Percentiles rank a stretch among this genome's conserved stretches.
Evolutionary conservation across 2,888 invertebrate species (phyloP).

Genomic region (Hemithea aestivaria): DNA sequence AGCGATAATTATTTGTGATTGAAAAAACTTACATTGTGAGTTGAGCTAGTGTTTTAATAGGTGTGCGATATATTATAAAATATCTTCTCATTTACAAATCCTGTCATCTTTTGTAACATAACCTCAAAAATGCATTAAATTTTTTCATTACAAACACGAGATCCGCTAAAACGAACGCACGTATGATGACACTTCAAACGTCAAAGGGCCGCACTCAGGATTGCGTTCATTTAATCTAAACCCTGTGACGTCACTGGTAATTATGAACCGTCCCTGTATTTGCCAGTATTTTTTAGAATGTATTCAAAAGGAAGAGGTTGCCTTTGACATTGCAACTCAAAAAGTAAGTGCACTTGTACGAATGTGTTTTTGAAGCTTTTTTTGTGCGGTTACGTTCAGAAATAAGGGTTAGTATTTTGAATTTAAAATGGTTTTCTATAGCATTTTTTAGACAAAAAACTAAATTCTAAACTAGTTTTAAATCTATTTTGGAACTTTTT

Average conservation of each 20-base stretch:
- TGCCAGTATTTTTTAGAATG: slow-evolving; percentile 57
- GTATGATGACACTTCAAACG: slow-evolving; percentile 54
- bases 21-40: no score
- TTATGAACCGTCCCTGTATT: slow-evolving; percentile 53
- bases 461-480: no score
- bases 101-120: no score
- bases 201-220: slow-evolving; percentile 54
- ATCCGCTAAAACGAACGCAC: slow-evolving; percentile 41
- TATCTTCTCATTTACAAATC: no score
- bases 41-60: no score
- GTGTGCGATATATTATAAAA: no score
- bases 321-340: slow-evolving; percentile 65
- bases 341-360: slow-evolving; percentile 32
- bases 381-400: no score
- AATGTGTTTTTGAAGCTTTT: slow-evolving; percentile 14
- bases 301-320: slow-evolving; percentile 69
- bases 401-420: no score
- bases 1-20: no score
- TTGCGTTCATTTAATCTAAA: slow-evolving; percentile 50
- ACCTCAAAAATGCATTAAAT: slow-evolving; percentile 1
- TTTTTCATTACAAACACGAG: slow-evolving; percentile 8
- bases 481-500: no score
- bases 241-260: slow-evolving; percentile 59
- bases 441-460: no score
- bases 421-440: no score